Base-by-base conservation (phyloP, 2,113 vertebrate genomes). In the Cariama cristata region DNA sequence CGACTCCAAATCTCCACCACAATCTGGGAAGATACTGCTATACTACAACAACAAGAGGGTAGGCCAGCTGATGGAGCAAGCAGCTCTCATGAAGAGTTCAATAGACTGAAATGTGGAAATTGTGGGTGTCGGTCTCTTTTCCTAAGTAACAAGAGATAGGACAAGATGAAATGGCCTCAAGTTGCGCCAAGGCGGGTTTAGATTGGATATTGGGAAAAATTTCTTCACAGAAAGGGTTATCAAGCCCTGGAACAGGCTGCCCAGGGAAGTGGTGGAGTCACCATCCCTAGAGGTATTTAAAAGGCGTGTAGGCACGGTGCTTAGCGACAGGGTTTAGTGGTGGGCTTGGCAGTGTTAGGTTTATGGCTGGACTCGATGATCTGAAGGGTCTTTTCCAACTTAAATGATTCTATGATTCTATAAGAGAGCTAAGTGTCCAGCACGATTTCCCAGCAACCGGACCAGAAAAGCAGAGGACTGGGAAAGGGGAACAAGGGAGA, bases 261-360 rank as follows among this genome's bases (percentile, higher is more conserved):
- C 26, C 35, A 32, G 24, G 32, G 53, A 28, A 32, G 45, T 8
- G 30, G 20, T 35, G 3, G 35, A 68, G 26, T 50, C 84, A 42
- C 35, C 63, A 35, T 50, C 30, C 35, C 30, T 59, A 53, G 6
- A 50, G 32, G 20, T 44, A 35, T 44, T 77, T 50, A n/a, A 49
- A 47, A 75, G n/a, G 12, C 3, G 2, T 9, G 13, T 38, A 58
- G 52, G 58, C 1, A 3, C 11, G 28, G 23, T 5, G 5, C 40
- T 63, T 12, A 63, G 10, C 15, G 35, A 38, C n/a, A 26, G 7
- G 33, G 33, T 60, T 53, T 47, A 64, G 38, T 38, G 38, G 38
- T 38, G 38, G 38, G 38, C 38, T 38, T 38, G 38, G 38, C 38
- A 38, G 38, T 38, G 38, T 38, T 38, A 38, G 38, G 38, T 38